Conservation (phyloP, 2,113 vertebrate species). For the Erinaceus europaeus region DNA sequence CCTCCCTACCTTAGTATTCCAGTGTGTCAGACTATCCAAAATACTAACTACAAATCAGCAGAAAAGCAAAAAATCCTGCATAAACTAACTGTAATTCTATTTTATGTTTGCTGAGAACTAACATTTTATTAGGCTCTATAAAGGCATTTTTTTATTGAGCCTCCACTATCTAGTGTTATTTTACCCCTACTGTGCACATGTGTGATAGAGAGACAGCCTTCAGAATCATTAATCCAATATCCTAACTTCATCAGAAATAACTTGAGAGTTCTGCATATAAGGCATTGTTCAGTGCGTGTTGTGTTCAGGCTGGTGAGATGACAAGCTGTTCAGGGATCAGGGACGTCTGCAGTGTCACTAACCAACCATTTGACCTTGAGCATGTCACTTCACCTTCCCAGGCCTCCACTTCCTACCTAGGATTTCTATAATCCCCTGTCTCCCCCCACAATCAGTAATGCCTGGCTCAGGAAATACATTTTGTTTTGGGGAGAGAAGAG, state of each 20-base stretch:
- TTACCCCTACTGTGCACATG: background rate
- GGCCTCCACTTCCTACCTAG: background rate
- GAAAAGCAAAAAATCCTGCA: background rate
- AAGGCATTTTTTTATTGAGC: background rate
- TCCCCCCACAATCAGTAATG: background rate
- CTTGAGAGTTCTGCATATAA: background rate
- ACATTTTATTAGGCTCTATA: background rate
- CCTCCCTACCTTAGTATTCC: background rate
- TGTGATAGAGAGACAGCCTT: background rate
- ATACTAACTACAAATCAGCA: background rate
- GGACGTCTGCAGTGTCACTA: background rate
- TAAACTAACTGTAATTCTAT: too few relatives aligned
- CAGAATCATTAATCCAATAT: background rate
- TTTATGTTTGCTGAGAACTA: background rate
- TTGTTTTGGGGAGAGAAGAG: background rate
- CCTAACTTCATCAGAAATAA: background rate
- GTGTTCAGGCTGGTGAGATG: background rate
- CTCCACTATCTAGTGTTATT: background rate
- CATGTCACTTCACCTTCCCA: slow-evolving; percentile 62
- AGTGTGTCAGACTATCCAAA: background rate
- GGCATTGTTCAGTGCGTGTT: too few relatives aligned
- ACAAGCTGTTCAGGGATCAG: background rate
- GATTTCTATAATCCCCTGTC: background rate
- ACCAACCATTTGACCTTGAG: slow-evolving; percentile 70
- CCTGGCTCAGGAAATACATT: background rate